Evolutionary conservation across 2,888 invertebrate genomes (phyloP), one percentile per base, ranked within the genome.

Genomic region (Autographa gamma): DNA sequence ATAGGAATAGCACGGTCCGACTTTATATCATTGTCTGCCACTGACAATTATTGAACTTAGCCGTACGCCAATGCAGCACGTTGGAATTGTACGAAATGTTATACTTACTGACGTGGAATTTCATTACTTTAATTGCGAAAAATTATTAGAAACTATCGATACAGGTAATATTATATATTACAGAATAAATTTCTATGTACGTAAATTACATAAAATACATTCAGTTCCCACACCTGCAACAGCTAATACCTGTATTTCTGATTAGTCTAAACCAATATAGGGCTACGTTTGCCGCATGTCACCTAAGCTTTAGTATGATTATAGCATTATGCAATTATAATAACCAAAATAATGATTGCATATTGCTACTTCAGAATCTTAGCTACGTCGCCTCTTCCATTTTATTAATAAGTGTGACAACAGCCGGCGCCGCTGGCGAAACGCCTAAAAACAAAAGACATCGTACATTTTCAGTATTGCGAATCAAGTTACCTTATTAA

Each of bases 1-100:
- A 89, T 83, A 70, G 65, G 92, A 92, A 91, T 93, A 73, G 73
- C 63, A 38, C 38, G 34, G 66, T 63, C 66, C 68, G 74, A 71
- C 60, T 68, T 71, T 67, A 71, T 74, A 71, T 74, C 74, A 76
- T 69, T 79, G 76, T 75, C 60, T 59, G 66, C 62, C 61, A 56
- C 66, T 65, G 60, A 74, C 69, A 81, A 77, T 79, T 82, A 77
- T 75, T 76, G 68, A 77, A 81, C 69, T 76, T 79, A 69, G 62
- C 56, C 54, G 69, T 64, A 64, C n/a, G 61, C 58, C 64, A 34
- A 68, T 38, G 48, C 63, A 66, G 71, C 58, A 74, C 19, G 13
- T 56, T 19, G 11, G 54, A 56, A 56, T n/a, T 48, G n/a, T 38
- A 11, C 2, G 7, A 48, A 48, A 48, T 48, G 13, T 56, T 25